Evolutionary conservation across 1,140 invertebrate species (phyloP).

Genomic region (Probaryconus sp.): DNA sequence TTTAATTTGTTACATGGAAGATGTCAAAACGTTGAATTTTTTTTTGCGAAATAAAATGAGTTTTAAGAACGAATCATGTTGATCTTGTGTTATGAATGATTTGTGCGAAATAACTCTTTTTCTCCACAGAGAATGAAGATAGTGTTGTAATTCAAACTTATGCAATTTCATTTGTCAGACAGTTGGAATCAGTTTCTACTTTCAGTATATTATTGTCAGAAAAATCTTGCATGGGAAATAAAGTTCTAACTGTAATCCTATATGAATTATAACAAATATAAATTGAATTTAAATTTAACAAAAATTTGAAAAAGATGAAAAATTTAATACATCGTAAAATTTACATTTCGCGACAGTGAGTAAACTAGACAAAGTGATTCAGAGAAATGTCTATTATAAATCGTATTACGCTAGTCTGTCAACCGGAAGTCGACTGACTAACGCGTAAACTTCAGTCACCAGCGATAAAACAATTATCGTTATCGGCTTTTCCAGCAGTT

Average conservation of each 20-base stretch:
- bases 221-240: constrained; percentile 2
- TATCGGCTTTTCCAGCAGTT: constrained; percentile 38
- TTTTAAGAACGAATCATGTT: too few relatives aligned
- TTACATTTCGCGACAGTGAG: constrained; percentile 15
- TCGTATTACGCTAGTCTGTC: background rate
- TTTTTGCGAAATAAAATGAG: too few relatives aligned
- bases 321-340: too few relatives aligned
- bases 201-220: too few relatives aligned
- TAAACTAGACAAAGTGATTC: constrained; percentile 32
- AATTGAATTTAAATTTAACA: too few relatives aligned
- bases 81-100: background rate
- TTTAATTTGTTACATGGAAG: too few relatives aligned
- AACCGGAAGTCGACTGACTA: constrained; percentile 38
- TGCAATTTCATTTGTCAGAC: too few relatives aligned
- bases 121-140: constrained; percentile 3
- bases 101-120: constrained; percentile 4
- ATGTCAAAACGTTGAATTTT: too few relatives aligned
- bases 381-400: constrained; percentile 15
- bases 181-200: too few relatives aligned
- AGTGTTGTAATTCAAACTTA: constrained; percentile 3
- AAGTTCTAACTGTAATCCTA: too few relatives aligned
- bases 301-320: too few relatives aligned
- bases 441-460: constrained; percentile 7
- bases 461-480: constrained; percentile 37
- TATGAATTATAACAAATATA: too few relatives aligned